phyloP scores from a whole-genome alignment of 2,888 invertebrate genomes.

The Plebejus argus region DNA sequence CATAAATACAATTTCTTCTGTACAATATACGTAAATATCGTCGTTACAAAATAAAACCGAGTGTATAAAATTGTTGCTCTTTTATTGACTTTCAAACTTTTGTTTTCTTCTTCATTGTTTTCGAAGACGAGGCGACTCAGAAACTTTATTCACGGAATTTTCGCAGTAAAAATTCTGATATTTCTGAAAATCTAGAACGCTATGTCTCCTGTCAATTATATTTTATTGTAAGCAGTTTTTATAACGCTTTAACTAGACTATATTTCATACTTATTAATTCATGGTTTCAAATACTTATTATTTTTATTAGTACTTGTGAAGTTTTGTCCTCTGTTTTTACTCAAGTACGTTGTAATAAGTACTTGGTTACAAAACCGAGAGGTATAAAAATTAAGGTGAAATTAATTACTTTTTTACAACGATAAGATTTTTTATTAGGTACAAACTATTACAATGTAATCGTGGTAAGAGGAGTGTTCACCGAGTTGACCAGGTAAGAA shows the following conservation, averaged over 20 bases:
- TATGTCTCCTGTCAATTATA: constrained; percentile 5
- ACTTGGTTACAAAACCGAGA: too few species aligned
- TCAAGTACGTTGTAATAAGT: too few species aligned
- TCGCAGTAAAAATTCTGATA: background rate
- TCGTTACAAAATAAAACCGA: constrained; percentile 69
- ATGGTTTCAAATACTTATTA: too few species aligned
- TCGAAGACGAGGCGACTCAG: constrained; percentile 17
- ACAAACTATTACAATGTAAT: too few species aligned
- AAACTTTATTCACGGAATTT: constrained; percentile 6
- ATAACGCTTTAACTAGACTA: background rate
- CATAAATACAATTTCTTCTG: constrained; percentile 58
- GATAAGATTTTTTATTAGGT: too few species aligned
- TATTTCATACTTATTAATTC: too few species aligned
- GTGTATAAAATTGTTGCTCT: constrained; percentile 44
- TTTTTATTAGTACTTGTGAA: too few species aligned
- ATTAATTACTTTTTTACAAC: too few species aligned
- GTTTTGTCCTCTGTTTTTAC: too few species aligned
- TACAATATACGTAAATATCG: constrained; percentile 65
- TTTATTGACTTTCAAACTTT: constrained; percentile 24
- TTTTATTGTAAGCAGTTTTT: background rate
- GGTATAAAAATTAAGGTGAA: too few species aligned
- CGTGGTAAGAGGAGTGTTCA: too few species aligned
- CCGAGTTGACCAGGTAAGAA: too few species aligned
- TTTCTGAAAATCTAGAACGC: background rate
- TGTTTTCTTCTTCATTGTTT: constrained; percentile 30